These are phyloP conservation scores for Aplidium turbinatum DNA, from an alignment of 23 tunicate species.

Conservation along the genomic window DNA sequence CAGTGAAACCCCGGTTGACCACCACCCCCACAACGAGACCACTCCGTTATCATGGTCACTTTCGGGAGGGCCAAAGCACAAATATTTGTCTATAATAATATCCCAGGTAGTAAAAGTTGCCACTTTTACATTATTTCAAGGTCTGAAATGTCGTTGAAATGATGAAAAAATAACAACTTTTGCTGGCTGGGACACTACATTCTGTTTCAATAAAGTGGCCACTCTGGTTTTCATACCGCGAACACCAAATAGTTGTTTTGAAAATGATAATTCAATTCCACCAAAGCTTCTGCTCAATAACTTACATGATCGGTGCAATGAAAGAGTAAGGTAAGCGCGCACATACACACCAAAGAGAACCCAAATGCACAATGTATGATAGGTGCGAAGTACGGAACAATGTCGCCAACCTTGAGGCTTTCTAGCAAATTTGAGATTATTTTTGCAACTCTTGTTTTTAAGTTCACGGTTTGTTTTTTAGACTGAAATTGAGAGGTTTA, in stretches of 20 bases:
- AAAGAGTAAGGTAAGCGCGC: background rate
- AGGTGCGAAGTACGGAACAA: background rate
- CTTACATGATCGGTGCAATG: background rate
- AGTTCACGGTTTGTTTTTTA: too few species aligned
- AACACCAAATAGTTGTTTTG: background rate
- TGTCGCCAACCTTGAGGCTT: background rate
- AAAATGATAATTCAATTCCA: background rate
- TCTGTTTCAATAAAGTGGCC: too few species aligned
- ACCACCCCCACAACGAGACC: background rate
- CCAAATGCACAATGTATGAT: background rate
- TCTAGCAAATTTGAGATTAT: background rate
- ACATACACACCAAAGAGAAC: background rate
- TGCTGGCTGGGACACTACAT: too few species aligned
- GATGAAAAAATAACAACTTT: too few species aligned
- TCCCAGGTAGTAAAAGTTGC: too few species aligned
- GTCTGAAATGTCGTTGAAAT: too few species aligned
- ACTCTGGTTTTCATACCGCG: background rate
- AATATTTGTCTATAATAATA: too few species aligned
- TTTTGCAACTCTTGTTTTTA: too few species aligned
- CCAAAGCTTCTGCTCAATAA: conserved; percentile 1
- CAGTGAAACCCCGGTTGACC: background rate
- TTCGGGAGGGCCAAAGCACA: too few species aligned
- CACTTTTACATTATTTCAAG: too few species aligned
- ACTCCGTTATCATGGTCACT: too few species aligned
- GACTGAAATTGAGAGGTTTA: too few species aligned